Evolutionary conservation across 1,140 invertebrate genomes (phyloP).

Genomic region (Periplaneta americana): DNA sequence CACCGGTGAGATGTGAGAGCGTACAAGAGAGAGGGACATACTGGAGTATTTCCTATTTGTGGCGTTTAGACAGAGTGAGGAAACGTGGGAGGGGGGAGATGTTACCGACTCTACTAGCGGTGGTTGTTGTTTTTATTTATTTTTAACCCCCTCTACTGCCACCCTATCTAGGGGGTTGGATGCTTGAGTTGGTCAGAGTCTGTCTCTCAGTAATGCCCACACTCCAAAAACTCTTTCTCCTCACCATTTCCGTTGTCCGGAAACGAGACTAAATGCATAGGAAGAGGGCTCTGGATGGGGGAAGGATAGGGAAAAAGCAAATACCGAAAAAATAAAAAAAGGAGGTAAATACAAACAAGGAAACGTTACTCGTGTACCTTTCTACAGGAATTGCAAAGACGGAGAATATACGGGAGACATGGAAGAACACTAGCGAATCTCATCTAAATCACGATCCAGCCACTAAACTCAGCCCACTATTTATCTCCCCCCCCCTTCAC

Average conservation of each 20-base stretch:
- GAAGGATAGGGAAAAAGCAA: background rate
- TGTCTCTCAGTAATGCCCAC: background rate
- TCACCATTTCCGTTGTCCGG: background rate
- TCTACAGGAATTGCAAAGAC: background rate
- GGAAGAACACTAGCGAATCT: background rate
- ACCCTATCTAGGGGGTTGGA: background rate
- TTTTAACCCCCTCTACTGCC: background rate
- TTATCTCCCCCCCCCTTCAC: background rate
- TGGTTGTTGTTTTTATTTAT: background rate
- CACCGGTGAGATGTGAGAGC: background rate
- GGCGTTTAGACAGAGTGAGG: background rate
- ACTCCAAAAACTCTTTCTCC: background rate
- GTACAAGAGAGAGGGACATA: background rate
- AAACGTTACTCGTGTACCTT: background rate
- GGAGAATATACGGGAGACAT: background rate
- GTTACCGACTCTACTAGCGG: too few species aligned
- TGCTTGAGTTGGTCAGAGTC: background rate
- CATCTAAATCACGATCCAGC: background rate
- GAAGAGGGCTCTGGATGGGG: background rate
- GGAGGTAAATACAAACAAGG: background rate
- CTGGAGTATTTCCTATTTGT: background rate
- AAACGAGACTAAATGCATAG: background rate
- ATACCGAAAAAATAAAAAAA: background rate
- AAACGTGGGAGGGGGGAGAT: background rate
- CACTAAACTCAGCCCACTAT: too few species aligned